phyloP scores from a whole-genome alignment of 1,140 invertebrate species.

The Plectrocnemia conspersa region DNA sequence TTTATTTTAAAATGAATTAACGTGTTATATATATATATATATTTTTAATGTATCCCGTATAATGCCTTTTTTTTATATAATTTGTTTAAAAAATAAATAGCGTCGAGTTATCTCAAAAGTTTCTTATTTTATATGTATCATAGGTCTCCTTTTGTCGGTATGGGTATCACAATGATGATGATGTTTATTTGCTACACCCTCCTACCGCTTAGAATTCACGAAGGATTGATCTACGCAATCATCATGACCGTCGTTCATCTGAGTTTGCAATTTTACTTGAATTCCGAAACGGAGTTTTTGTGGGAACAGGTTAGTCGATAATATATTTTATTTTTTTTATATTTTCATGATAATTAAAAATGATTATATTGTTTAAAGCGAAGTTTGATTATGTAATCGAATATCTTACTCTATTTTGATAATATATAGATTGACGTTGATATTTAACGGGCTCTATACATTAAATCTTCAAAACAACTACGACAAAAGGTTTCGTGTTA shows the following conservation, averaged over 20 bases:
- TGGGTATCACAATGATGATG: conserved; percentile 69
- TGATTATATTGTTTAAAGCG: neutral
- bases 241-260: conserved; percentile 66
- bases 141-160: conserved; percentile 47
- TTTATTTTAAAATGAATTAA: too few relatives aligned
- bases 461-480: too few relatives aligned
- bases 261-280: conserved; percentile 40
- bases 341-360: neutral
- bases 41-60: too few relatives aligned
- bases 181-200: conserved; percentile 86
- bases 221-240: conserved; percentile 69
- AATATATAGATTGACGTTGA: too few relatives aligned
- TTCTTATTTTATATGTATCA: conserved; percentile 9
- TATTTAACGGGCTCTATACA: too few relatives aligned
- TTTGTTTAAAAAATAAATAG: too few relatives aligned
- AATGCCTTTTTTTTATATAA: too few relatives aligned
- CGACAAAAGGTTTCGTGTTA: too few relatives aligned
- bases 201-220: conserved; percentile 75
- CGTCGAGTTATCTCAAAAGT: neutral
- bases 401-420: too few relatives aligned
- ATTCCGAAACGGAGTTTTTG: conserved; percentile 23
- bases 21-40: too few relatives aligned
- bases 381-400: too few relatives aligned
- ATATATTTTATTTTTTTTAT: too few relatives aligned
- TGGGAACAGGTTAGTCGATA: conserved; percentile 39